A percentile compares a stretch with the other conserved stretches of the same genome.
phyloP scores from a whole-genome alignment of 2,888 invertebrate genomes.

The Endomychus coccineus region DNA sequence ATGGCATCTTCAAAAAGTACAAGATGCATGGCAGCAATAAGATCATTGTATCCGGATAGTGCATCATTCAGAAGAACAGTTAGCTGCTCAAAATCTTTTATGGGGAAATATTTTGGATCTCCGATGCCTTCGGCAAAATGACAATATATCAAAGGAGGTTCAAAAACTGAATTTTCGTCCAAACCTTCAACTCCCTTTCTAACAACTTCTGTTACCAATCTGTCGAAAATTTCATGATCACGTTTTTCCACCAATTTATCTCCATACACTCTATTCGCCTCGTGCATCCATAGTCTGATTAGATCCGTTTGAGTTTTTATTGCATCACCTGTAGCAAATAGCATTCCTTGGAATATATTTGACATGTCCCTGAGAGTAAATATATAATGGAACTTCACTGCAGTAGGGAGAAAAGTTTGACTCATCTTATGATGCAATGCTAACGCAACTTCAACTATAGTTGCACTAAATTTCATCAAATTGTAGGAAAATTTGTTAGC shows the following conservation, averaged over 20 bases:
- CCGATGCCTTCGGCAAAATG: slow-evolving; percentile 89
- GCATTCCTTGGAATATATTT: slow-evolving; percentile 78
- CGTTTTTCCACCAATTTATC: slow-evolving; percentile 81
- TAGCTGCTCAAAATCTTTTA: slow-evolving; percentile 63
- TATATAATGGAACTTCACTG: slow-evolving; percentile 89
- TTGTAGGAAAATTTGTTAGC: slow-evolving; percentile 57
- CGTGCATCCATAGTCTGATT: slow-evolving; percentile 82
- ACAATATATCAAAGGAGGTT: slow-evolving; percentile 74
- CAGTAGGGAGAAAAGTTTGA: slow-evolving; percentile 79
- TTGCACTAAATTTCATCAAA: slow-evolving; percentile 53
- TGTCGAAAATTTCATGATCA: slow-evolving; percentile 67
- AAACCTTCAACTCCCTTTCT: slow-evolving; percentile 66
- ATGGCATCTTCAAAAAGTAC: slow-evolving; percentile 94
- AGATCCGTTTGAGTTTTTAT: slow-evolving; percentile 63
- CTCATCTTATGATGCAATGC: slow-evolving; percentile 68
- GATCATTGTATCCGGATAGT: slow-evolving; percentile 72
- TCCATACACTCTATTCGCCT: slow-evolving; percentile 81
- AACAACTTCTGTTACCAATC: slow-evolving; percentile 64
- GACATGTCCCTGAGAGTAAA: slow-evolving; percentile 90
- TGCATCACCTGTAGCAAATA: slow-evolving; percentile 38
- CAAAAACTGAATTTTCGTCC: slow-evolving; percentile 64
- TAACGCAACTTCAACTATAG: slow-evolving; percentile 65
- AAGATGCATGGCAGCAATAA: slow-evolving; percentile 85
- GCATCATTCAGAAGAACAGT: slow-evolving; percentile 72
- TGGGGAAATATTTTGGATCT: slow-evolving; percentile 83